phyloP scores from a whole-genome alignment of 2,888 invertebrate species.

The Scaeva pyrastri region DNA sequence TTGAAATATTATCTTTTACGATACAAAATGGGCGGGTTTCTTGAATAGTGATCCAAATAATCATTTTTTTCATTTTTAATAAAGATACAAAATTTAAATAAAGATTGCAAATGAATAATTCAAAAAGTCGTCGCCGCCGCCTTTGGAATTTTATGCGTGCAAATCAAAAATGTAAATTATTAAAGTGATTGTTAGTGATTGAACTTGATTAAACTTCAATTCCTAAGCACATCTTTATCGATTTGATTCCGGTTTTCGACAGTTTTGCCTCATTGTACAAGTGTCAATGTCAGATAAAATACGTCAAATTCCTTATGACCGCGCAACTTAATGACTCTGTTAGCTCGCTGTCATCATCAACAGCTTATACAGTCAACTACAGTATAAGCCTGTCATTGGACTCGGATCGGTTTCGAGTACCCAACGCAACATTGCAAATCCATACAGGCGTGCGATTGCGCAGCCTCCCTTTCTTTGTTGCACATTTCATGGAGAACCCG shows the following conservation, averaged over 20 bases:
- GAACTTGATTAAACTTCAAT: neutral
- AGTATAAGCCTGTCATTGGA: slow-evolving; percentile 31
- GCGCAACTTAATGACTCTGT: slow-evolving; percentile 45
- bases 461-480: slow-evolving; percentile 56
- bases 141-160: too few relatives aligned
- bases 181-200: too few relatives aligned
- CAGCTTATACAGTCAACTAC: neutral
- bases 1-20: too few relatives aligned
- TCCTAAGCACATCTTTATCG: neutral
- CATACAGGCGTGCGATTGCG: slow-evolving; percentile 47
- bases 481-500: slow-evolving; percentile 49
- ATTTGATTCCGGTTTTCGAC: neutral
- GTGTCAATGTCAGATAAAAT: slow-evolving; percentile 27
- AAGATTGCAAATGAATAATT: too few relatives aligned
- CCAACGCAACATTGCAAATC: slow-evolving; percentile 49
- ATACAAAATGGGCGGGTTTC: too few relatives aligned
- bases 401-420: slow-evolving; percentile 41
- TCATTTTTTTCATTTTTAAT: too few relatives aligned
- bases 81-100: too few relatives aligned
- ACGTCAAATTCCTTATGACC: slow-evolving; percentile 10
- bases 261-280: neutral
- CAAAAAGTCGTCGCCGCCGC: too few relatives aligned
- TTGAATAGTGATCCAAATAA: too few relatives aligned
- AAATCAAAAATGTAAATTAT: too few relatives aligned
- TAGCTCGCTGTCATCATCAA: slow-evolving; percentile 25